These are phyloP conservation scores for Drosophila neotestacea DNA, from an alignment of 2,888 invertebrate species.

Conservation along the genomic window DNA sequence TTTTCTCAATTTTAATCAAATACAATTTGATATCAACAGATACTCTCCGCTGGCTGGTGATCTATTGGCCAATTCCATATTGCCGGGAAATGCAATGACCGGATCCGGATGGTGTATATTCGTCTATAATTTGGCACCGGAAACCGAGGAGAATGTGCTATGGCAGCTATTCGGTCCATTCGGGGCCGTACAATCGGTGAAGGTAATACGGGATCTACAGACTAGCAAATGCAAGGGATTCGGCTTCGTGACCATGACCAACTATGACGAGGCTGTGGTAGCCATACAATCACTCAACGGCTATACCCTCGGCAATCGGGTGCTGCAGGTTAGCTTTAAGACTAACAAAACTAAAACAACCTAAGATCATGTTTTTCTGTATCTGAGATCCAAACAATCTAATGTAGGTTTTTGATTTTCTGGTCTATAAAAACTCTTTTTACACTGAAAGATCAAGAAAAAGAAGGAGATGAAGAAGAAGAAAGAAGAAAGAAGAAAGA, in stretches of 20 bases:
- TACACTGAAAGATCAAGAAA: conserved; percentile 1
- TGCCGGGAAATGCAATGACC: conserved; percentile 94
- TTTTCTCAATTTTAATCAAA: conserved; percentile 12
- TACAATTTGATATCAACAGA: conserved; percentile 76
- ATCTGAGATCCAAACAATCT: conserved; percentile 2
- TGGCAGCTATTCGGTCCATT: conserved; percentile 99
- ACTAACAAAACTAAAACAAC: conserved; percentile 93
- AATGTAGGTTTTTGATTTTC: conserved; percentile 15
- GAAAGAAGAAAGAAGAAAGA: background rate
- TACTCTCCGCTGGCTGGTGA: conserved; percentile 94
- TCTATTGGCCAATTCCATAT: conserved; percentile 90
- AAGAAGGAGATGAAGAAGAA: background rate
- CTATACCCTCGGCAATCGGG: conserved; percentile 97
- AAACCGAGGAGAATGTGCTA: conserved; percentile 97
- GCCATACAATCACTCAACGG: conserved; percentile 98
- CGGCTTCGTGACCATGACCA: conserved; percentile 99
- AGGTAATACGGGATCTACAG: conserved; percentile 97
- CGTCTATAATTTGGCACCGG: conserved; percentile 97
- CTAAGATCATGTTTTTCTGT: conserved; percentile 63
- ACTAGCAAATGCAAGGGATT: conserved; percentile 99
- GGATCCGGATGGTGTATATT: conserved; percentile 94
- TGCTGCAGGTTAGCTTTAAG: conserved; percentile 99
- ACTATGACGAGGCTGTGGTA: conserved; percentile 98
- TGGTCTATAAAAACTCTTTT: conserved; percentile 8
- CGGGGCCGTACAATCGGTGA: conserved; percentile 98